These are phyloP conservation scores for Argya squamiceps DNA, from an alignment of 2,797 vertebrate genomes.

Conservation along the genomic window DNA sequence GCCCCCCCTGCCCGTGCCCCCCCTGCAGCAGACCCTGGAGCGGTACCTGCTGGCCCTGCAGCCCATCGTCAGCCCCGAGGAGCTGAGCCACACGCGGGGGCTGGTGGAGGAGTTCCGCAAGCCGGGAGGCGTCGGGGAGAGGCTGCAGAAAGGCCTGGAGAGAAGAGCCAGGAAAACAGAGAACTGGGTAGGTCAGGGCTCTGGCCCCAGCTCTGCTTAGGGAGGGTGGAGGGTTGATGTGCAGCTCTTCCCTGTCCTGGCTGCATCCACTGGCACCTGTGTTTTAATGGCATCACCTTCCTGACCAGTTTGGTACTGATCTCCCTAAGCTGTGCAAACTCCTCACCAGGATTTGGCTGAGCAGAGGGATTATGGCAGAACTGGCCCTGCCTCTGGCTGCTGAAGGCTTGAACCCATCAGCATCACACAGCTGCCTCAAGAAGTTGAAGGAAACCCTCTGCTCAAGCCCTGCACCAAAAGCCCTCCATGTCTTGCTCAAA, in stretches of 20 bases:
- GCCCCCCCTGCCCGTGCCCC: slow-evolving; percentile 87
- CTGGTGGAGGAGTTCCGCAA: slow-evolving; percentile 87
- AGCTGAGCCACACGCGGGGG: slow-evolving; percentile 84
- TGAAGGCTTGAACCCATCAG: neutral
- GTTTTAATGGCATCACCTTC: neutral
- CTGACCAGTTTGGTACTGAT: neutral
- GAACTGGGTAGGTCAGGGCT: slow-evolving; percentile 88
- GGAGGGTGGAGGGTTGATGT: neutral
- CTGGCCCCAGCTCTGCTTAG: neutral
- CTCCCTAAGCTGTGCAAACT: neutral
- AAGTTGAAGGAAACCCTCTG: neutral
- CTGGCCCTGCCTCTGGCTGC: neutral
- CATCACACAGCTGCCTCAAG: neutral
- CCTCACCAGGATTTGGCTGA: neutral
- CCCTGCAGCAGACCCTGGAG: slow-evolving; percentile 87
- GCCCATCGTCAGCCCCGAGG: slow-evolving; percentile 89
- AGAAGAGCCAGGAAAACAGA: slow-evolving; percentile 88
- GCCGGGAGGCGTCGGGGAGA: slow-evolving; percentile 87
- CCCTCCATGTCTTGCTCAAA: neutral
- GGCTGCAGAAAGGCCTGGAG: slow-evolving; percentile 92
- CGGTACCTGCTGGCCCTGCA: slow-evolving; percentile 87
- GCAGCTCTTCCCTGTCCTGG: neutral
- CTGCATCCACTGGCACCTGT: neutral
- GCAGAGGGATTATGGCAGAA: neutral
- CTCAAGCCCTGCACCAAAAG: neutral